Conservation (phyloP, 64 coral and sea anemone species). For the Actinia equina region DNA sequence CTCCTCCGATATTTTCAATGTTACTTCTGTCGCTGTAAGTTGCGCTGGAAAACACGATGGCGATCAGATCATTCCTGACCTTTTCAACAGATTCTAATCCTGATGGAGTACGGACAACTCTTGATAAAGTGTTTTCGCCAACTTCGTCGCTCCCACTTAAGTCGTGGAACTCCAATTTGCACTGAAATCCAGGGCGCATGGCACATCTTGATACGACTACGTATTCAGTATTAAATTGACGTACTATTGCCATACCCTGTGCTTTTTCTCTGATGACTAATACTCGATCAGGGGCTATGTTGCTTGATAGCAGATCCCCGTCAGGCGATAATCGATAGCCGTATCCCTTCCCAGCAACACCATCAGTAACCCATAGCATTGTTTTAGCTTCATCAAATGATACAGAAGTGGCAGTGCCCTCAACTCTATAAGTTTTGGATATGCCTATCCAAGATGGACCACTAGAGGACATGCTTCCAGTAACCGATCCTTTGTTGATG, state of each 20-base stretch:
- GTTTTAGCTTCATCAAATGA: conserved; percentile 67
- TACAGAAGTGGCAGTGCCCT: conserved; percentile 62
- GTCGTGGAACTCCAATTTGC: conserved; percentile 88
- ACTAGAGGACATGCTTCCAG: conserved; percentile 20
- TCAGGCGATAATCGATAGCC: conserved; percentile 62
- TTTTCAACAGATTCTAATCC: conserved; percentile 84
- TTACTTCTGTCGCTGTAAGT: conserved; percentile 88
- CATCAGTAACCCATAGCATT: conserved; percentile 73
- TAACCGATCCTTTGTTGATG: conserved; percentile 30
- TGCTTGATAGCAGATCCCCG: conserved; percentile 53
- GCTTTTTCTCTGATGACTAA: conserved; percentile 73
- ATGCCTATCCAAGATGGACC: conserved; percentile 52
- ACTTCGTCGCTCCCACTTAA: conserved; percentile 48
- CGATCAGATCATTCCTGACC: conserved; percentile 59
- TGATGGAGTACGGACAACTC: conserved; percentile 89
- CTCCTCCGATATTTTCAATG: conserved; percentile 74
- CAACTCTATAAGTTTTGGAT: conserved; percentile 24
- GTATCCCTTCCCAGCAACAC: conserved; percentile 54
- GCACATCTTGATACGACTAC: conserved; percentile 80
- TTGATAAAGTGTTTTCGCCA: conserved; percentile 60
- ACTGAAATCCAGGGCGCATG: conserved; percentile 73
- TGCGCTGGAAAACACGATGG: conserved; percentile 82
- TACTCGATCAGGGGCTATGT: conserved; percentile 51
- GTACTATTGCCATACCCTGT: conserved; percentile 76
- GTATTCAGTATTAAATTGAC: conserved; percentile 77